phyloP scores from a whole-genome alignment of 2,888 invertebrate genomes.

The Zygogramma bicolorata region DNA sequence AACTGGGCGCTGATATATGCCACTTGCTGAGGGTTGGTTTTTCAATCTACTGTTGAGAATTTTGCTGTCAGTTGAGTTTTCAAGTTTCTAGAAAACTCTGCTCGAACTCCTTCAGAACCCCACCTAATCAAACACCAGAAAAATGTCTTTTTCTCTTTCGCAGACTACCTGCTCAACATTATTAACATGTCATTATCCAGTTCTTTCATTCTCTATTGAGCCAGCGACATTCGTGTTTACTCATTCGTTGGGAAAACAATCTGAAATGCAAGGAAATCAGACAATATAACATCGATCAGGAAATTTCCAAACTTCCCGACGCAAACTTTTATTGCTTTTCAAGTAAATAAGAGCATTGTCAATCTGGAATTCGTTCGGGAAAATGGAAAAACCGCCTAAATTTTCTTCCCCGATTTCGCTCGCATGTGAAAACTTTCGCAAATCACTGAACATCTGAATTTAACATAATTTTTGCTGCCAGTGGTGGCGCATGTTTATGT shows the following conservation, averaged over 20 bases:
- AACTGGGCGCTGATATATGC: no score
- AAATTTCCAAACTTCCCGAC: constrained; percentile 4
- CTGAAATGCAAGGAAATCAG: constrained; percentile 3
- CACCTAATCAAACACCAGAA: no score
- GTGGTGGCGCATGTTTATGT: not conserved
- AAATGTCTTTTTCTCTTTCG: no score
- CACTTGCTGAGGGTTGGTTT: no score
- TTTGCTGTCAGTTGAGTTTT: no score
- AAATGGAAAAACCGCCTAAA: not conserved
- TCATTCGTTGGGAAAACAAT: not conserved
- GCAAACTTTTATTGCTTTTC: constrained; percentile 42
- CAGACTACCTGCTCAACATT: not conserved
- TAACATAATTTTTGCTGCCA: not conserved
- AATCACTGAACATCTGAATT: not conserved
- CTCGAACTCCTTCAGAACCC: no score
- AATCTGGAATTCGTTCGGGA: constrained; percentile 17
- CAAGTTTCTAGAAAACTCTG: no score
- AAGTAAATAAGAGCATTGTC: constrained; percentile 43
- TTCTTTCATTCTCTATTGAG: not conserved
- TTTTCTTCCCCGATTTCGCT: not conserved
- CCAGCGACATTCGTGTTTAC: constrained; percentile 2
- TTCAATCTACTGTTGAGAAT: no score
- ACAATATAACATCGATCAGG: constrained; percentile 6
- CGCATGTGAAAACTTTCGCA: constrained; percentile 1
- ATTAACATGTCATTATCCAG: not conserved